phyloP scores from a whole-genome alignment of 2,888 invertebrate genomes.

The Cancer borealis region DNA sequence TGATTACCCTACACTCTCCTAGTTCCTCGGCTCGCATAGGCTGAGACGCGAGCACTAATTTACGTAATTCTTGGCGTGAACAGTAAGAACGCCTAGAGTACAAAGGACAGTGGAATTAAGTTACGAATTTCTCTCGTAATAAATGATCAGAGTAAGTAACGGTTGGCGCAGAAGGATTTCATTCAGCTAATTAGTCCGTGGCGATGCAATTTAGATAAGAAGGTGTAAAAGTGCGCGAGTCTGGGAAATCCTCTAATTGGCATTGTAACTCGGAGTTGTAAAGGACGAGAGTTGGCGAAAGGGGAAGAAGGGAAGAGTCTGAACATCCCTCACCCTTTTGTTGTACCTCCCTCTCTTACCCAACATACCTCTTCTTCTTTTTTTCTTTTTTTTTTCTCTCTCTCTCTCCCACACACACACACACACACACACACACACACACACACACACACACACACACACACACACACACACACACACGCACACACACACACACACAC shows the following conservation, averaged over 20 bases:
- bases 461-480: too few species aligned
- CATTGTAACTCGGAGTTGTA: neutral
- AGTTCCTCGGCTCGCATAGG: neutral
- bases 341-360: neutral
- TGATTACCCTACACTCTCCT: neutral
- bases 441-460: too few species aligned
- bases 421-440: neutral
- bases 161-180: neutral
- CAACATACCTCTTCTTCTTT: neutral
- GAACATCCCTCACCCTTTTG: neutral
- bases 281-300: neutral
- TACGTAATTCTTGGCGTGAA: neutral
- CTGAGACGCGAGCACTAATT: neutral
- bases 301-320: neutral
- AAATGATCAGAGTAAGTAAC: neutral
- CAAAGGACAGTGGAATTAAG: neutral
- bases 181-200: neutral
- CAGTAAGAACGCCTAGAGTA: neutral
- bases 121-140: neutral
- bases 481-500: too few species aligned
- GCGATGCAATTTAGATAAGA: constrained; percentile 35
- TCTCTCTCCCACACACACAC: neutral
- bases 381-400: neutral
- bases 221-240: constrained; percentile 4
- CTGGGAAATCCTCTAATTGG: constrained; percentile 2